phyloP scores from a whole-genome alignment of 2,797 vertebrate genomes.

The Tragelaphus eurycerus region DNA sequence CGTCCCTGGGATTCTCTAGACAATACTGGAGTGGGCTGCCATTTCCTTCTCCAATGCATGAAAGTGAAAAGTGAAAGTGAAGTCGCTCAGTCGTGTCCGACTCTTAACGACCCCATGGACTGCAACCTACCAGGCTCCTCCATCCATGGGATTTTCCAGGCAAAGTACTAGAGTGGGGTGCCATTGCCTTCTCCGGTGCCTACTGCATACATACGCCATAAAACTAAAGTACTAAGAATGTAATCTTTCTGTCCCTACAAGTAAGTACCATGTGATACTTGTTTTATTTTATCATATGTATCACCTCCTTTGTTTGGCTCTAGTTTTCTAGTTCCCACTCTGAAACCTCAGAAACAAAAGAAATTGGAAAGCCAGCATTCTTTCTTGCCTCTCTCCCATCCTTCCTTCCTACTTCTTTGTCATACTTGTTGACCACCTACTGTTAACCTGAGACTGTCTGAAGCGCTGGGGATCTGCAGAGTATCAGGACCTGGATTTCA shows the following conservation, averaged over 20 bases:
- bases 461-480: background rate
- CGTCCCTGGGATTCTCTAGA: no score
- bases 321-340: background rate
- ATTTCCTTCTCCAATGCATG: no score
- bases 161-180: no score
- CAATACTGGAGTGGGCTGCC: no score
- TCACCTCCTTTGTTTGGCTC: background rate
- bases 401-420: background rate
- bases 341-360: background rate
- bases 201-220: background rate
- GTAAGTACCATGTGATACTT: background rate
- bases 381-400: background rate
- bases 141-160: no score
- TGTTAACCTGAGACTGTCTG: background rate
- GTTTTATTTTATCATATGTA: background rate
- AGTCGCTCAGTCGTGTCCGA: no score
- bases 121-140: no score
- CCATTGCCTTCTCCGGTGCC: background rate
- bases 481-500: background rate
- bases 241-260: background rate
- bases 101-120: no score
- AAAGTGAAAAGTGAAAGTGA: no score
- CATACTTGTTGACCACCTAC: background rate
- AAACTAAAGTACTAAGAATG: background rate
- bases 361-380: background rate